Base-by-base conservation (phyloP, 2,113 vertebrate genomes). In the Connochaetes taurinus region DNA sequence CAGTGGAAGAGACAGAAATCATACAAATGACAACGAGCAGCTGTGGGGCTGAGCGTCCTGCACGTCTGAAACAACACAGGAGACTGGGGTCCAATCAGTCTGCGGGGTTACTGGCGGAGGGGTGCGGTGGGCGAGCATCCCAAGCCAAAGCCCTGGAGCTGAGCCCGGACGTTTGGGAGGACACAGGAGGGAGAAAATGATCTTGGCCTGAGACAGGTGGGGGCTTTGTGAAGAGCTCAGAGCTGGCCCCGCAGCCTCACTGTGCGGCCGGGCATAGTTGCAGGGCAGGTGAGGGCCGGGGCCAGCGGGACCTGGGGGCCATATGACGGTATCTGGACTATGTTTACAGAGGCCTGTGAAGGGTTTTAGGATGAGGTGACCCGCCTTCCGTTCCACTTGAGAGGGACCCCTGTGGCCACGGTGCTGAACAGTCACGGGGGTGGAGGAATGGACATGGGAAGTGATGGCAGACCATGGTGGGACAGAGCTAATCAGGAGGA, bases 71-170 rank as follows among this genome's bases (percentile, higher is more conserved):
- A 58, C 58, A 55, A 2, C 0, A 0, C 1, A 19, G 13, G 21
- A 4, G 12, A 17, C 29, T 5, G 2, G 21, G 5, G 40, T 7
- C 21, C 16, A 23, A 3, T 25, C 23, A 15, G 3, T 45, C 52
- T 33, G 2, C 2, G 57, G 25, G 29, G 52, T 40, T 16, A 8
- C 4, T 12, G 71, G 71, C 2, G 0, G 67, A 1, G 9, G 1
- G 31, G 27, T 1, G 31, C 25, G 5, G 57, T 3, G 57, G 57
- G 25, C 23, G 2, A 29, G 29, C 23, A 36, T 27, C 29, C 25
- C 16, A 27, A 64, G 60, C 4, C 47, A 83, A 33, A 1, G 9
- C 17, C 43, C 15, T 52, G 25, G 15, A 43, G 80, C 25, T 23
- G n/a, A 82, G 71, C 25, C 36, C 31, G 1, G 27, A 45, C 40